Conservation (phyloP, 1,140 invertebrate species). For the Trypoxylus dichotomus region DNA sequence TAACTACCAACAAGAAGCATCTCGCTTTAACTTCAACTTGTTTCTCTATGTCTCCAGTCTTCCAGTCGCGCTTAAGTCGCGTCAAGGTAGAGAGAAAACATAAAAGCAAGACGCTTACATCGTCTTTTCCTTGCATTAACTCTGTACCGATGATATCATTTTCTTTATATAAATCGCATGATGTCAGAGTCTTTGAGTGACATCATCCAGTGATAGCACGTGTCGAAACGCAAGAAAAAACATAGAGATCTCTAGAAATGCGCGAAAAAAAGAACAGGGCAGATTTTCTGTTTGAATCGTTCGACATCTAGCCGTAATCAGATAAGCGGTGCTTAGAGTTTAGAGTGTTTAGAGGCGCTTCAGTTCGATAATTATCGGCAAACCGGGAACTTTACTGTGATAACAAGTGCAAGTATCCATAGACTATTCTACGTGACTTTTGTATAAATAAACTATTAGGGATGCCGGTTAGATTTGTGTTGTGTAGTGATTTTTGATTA, state of each 20-base stretch:
- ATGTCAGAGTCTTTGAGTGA: background rate
- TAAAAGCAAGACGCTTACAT: background rate
- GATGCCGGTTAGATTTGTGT: background rate
- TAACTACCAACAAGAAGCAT: background rate
- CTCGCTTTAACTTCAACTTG: background rate
- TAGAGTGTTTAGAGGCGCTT: no score
- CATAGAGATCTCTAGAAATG: background rate
- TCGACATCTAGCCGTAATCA: background rate
- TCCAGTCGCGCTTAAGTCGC: background rate
- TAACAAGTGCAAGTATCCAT: background rate
- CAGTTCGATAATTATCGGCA: background rate
- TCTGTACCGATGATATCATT: background rate
- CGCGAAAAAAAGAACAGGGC: background rate
- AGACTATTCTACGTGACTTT: background rate
- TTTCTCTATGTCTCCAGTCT: background rate
- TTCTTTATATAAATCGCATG: background rate
- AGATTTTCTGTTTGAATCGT: background rate
- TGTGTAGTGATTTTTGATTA: background rate
- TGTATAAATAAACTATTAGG: background rate
- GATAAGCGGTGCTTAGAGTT: background rate
- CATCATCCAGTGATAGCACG: background rate
- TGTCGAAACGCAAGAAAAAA: background rate
- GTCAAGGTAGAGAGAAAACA: background rate
- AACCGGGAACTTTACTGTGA: background rate
- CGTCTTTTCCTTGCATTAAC: background rate